Evolutionary conservation across 2,797 vertebrate species (phyloP).

Genomic region (Gymnopithys bicolor): DNA sequence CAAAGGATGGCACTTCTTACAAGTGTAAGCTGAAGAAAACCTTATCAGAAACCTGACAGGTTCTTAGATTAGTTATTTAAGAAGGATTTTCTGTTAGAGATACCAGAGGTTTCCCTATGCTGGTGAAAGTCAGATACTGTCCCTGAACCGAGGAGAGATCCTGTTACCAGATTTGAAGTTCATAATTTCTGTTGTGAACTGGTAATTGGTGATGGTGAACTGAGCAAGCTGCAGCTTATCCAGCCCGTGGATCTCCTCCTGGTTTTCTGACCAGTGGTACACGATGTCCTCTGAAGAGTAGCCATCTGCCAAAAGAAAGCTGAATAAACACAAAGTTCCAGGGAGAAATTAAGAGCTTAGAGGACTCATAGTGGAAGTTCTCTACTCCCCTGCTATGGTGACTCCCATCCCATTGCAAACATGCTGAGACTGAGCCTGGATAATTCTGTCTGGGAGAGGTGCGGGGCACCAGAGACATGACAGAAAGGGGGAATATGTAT

Average conservation of each 20-base stretch:
- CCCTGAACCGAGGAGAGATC: neutral
- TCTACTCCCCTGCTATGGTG: neutral
- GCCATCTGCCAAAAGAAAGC: constrained; percentile 83
- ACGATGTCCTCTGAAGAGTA: constrained; percentile 97
- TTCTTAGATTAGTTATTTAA: constrained; percentile 8
- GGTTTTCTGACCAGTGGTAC: constrained; percentile 98
- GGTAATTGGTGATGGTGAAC: constrained; percentile 95
- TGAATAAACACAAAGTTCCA: neutral
- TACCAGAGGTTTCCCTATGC: neutral
- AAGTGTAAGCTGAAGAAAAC: neutral
- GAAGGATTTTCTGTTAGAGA: neutral
- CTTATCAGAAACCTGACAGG: neutral
- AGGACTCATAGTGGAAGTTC: neutral
- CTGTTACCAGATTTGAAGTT: constrained; percentile 95
- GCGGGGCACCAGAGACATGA: neutral
- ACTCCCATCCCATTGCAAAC: neutral
- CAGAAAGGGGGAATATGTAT: neutral
- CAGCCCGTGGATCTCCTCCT: constrained; percentile 92
- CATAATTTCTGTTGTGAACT: constrained; percentile 91
- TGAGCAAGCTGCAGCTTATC: constrained; percentile 96
- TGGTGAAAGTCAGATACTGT: neutral
- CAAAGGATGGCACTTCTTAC: neutral
- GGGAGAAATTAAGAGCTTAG: neutral
- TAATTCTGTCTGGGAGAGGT: neutral
- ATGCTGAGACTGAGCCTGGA: neutral